phyloP scores from a whole-genome alignment of 2,888 invertebrate genomes.

The Lampropteryx suffumata region DNA sequence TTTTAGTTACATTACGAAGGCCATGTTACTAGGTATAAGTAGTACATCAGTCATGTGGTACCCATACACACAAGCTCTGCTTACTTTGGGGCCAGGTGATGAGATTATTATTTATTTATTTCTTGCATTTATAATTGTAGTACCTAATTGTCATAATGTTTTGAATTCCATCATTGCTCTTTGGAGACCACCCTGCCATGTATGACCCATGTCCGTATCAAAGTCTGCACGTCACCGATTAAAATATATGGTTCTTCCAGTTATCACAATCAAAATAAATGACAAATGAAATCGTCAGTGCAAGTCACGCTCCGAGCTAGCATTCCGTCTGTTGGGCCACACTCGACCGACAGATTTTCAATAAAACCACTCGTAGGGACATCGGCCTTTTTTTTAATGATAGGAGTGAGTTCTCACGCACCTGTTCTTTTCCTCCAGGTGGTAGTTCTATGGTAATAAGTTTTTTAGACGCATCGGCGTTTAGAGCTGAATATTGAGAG shows the following conservation, averaged over 20 bases:
- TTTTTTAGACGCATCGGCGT: slow-evolving; percentile 1
- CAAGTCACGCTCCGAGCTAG: slow-evolving; percentile 71
- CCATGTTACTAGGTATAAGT: no score
- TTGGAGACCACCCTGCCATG: slow-evolving; percentile 21
- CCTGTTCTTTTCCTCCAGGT: slow-evolving; percentile 52
- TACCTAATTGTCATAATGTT: neutral
- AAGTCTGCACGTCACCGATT: slow-evolving; percentile 39
- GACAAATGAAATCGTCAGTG: slow-evolving; percentile 79
- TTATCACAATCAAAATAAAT: slow-evolving; percentile 84
- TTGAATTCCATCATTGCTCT: neutral
- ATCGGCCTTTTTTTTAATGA: slow-evolving; percentile 54
- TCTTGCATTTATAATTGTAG: no score
- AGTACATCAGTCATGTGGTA: no score
- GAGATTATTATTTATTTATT: no score
- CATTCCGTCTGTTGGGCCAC: slow-evolving; percentile 66
- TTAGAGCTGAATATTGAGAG: neutral
- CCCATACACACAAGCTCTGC: no score
- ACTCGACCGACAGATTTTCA: slow-evolving; percentile 67
- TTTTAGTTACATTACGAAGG: no score
- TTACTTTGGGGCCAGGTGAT: no score
- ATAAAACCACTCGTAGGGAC: slow-evolving; percentile 72
- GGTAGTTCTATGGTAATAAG: slow-evolving; percentile 25
- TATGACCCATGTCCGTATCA: slow-evolving; percentile 5
- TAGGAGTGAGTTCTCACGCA: slow-evolving; percentile 70
- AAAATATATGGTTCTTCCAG: slow-evolving; percentile 54